Evolutionary conservation across 2,113 vertebrate genomes (phyloP), one percentile per base, ranked within the genome.

Genomic region (Laticauda colubrina): DNA sequence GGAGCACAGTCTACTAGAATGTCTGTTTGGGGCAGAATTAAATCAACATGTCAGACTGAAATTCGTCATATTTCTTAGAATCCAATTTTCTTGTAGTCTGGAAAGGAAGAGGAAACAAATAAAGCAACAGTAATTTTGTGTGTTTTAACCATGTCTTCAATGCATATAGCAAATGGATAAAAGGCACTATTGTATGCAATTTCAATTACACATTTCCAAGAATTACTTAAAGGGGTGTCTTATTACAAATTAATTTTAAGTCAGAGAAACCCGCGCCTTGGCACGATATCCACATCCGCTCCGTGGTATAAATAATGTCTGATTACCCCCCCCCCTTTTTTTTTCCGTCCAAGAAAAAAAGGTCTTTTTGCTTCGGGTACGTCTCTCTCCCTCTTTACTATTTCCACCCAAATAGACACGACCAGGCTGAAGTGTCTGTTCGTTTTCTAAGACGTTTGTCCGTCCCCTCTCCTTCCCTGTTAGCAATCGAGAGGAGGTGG

Each of bases 1-100:
- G 93, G 93, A 95, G 88, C 87, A 93, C 92, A 92, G 85, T 95
- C 95, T 93, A 94, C 95, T 94, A 69, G 92, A 94, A 95, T 92
- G 92, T 89, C 92, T 45, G n/a, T 57, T 89, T 57, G 14, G 34
- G n/a, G 69, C 8, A 89, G 29, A 89, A 93, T 89, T 89, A 85
- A 89, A 93, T 59, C 29, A 88, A 69, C 81, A 86, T 69, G 86
- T 51, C 43, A 59, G 43, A n/a, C 55, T 88, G 75, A 88, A 56
- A 61, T 2, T 54, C 48, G 29, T 54, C 45, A 26, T 43, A 88
- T 69, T 88, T 88, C 69, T 55, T 55, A 48, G 87, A 89, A 89
- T 48, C 55, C 29, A 34, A 54, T 86, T 90, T 90, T 93, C 92
- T 12, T 45, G 23, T 8, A 39, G 21, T 29, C 56, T 92, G 24